A percentile compares a stretch with the other conserved stretches of the same genome.
Evolutionary conservation across 1,140 invertebrate species (phyloP).

Genomic region (Xylocopa sonorina): DNA sequence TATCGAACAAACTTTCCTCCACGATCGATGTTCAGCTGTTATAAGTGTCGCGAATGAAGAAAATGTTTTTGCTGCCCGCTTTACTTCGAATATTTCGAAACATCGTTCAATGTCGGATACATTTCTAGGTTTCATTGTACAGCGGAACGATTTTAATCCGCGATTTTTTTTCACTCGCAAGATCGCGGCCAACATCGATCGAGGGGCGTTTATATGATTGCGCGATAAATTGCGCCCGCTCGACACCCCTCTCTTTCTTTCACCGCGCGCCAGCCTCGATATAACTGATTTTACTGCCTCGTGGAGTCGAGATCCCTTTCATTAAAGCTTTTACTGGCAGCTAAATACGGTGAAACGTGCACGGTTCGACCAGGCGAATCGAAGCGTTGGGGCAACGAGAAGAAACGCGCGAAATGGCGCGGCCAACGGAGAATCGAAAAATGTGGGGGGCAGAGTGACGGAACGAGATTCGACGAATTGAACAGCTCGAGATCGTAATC

Average conservation of each 20-base stretch:
- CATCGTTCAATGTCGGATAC: no score
- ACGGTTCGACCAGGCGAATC: constrained; percentile 22
- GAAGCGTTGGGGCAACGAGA: not conserved
- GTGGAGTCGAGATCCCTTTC: constrained; percentile 70
- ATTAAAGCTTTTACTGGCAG: constrained; percentile 74
- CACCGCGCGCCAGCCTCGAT: constrained; percentile 52
- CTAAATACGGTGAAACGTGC: constrained; percentile 71
- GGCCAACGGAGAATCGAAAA: not conserved
- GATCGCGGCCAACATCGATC: constrained; percentile 21
- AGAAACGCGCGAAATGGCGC: not conserved
- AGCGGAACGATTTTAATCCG: constrained; percentile 28
- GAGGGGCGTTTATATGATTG: constrained; percentile 55
- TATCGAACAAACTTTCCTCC: not conserved
- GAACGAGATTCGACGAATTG: not conserved
- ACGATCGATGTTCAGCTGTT: no score
- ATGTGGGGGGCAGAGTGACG: not conserved
- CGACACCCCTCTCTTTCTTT: constrained; percentile 56
- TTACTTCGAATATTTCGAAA: no score
- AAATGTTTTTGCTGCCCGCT: no score
- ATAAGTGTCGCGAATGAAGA: no score
- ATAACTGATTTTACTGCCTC: constrained; percentile 71
- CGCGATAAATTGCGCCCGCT: constrained; percentile 58
- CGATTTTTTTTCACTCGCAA: constrained; percentile 29
- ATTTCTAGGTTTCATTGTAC: no score
- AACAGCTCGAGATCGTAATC: not conserved